These are phyloP conservation scores for Phylloscopus collybita DNA, from an alignment of 2,797 vertebrate species.

Conservation along the genomic window DNA sequence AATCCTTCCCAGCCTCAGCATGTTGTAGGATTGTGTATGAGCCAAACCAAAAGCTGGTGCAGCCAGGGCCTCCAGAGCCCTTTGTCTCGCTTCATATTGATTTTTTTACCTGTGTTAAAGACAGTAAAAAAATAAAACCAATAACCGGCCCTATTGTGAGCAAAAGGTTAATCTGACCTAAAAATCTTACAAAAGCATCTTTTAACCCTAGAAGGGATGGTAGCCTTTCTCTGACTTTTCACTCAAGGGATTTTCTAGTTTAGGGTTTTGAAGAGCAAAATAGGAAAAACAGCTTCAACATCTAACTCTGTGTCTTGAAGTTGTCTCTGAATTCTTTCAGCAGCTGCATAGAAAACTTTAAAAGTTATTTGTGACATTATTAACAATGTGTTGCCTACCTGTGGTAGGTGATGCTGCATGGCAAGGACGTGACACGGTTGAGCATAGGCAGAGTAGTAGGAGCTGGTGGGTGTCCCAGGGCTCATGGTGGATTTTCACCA, in stretches of 20 bases:
- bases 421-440: neutral
- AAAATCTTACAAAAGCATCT: conserved; percentile 81
- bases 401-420: neutral
- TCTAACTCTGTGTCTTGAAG: conserved; percentile 32
- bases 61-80: conserved; percentile 77
- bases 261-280: conserved; percentile 62
- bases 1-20: conserved; percentile 83
- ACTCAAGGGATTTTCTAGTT: conserved; percentile 70
- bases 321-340: conserved; percentile 34
- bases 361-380: neutral
- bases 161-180: conserved; percentile 83
- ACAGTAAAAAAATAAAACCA: conserved; percentile 77
- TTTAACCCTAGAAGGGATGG: conserved; percentile 77
- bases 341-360: conserved; percentile 16
- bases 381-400: neutral
- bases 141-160: conserved; percentile 74
- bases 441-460: neutral
- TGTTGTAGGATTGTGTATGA: conserved; percentile 80
- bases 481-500: neutral
- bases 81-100: conserved; percentile 80
- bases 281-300: conserved; percentile 59
- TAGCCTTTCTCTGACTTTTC: conserved; percentile 55
- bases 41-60: conserved; percentile 76
- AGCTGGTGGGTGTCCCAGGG: neutral
- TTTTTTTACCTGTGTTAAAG: conserved; percentile 81